Base-by-base conservation (phyloP, 2,888 invertebrate species). In the Hemicrepidius hirtus region DNA sequence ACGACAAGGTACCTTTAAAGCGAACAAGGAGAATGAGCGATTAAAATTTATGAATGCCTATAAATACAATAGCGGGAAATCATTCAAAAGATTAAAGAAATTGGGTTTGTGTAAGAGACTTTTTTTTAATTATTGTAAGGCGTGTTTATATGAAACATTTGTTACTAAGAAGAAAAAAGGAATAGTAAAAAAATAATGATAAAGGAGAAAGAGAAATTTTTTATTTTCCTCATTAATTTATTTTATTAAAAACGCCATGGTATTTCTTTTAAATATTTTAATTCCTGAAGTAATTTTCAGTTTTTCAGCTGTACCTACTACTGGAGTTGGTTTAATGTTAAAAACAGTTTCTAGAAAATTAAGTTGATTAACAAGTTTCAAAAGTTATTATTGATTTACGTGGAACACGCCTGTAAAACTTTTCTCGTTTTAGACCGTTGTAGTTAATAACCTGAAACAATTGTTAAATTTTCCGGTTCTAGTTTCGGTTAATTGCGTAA, bases 361-460 rank as follows among this genome's bases (percentile, higher is more conserved):
- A 20, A 41, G 44, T 28, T 41, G 37, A 67, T 67, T 67, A 67
- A 32, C 41, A 67, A 67, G 55, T 59, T 67, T 44, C 41, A 44
- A 12, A 20, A 44, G 66, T 55, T 40, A 40, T 67, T 57, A 67
- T 57, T 67, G 66, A 67, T 67, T 67, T 67, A 32, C 66, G 28
- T 41, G 37, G n/a, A 55, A 53, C 49, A 35, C 12, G 41, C 35
- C 35, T 20, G 41, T 24, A 32, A 41, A 53, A 67, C 66, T 67
- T 67, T 55, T 35, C 66, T 57, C 41, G 66, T 67, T 57, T 57
- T 18, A n/a, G 20, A 24, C 24, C 20, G 50, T 44, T 50, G 24
- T n/a, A 50, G 28, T 50, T 50, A 50, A 50, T 24, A 50, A 53
- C 64, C 53, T 53, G 37, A 65, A 65, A 53, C 64, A 65, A 53